phyloP scores from a whole-genome alignment of 2,888 invertebrate genomes.

The Incurvaria masculella region DNA sequence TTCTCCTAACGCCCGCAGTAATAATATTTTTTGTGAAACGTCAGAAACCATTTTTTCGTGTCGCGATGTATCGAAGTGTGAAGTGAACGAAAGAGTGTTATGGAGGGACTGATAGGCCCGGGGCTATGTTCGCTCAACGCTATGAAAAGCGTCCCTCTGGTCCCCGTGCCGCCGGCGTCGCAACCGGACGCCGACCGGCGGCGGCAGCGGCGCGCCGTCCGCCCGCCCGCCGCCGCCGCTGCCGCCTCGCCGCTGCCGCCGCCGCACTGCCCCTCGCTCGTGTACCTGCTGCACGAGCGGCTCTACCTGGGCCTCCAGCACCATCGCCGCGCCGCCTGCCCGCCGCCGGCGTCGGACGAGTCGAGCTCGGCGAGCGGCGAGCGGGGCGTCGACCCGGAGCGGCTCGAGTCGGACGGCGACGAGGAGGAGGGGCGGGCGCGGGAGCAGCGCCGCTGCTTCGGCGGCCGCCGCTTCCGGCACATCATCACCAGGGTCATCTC shows the following conservation, averaged over 20 bases:
- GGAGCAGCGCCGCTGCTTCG: conserved; percentile 44
- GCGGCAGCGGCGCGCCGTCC: background rate
- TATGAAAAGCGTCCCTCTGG: background rate
- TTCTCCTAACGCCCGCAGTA: too few species aligned
- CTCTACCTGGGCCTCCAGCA: background rate
- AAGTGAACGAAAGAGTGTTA: too few species aligned
- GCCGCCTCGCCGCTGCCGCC: background rate
- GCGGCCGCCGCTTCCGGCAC: conserved; percentile 45
- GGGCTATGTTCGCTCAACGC: too few species aligned
- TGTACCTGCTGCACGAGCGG: background rate
- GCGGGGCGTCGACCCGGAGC: background rate
- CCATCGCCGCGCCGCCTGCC: too few species aligned
- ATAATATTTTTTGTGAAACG: too few species aligned
- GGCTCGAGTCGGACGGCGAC: background rate
- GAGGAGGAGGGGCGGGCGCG: conserved; percentile 19
- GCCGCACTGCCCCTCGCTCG: background rate
- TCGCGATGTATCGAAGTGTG: too few species aligned
- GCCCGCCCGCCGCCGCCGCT: background rate
- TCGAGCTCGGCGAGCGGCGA: background rate
- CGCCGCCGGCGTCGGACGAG: background rate
- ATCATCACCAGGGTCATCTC: conserved; percentile 45
- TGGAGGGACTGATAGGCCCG: too few species aligned
- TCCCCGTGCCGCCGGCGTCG: background rate
- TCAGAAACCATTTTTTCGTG: too few species aligned
- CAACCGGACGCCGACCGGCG: background rate